Conservation (phyloP, 2,888 invertebrate genomes). For the Latrodectus elegans region DNA sequence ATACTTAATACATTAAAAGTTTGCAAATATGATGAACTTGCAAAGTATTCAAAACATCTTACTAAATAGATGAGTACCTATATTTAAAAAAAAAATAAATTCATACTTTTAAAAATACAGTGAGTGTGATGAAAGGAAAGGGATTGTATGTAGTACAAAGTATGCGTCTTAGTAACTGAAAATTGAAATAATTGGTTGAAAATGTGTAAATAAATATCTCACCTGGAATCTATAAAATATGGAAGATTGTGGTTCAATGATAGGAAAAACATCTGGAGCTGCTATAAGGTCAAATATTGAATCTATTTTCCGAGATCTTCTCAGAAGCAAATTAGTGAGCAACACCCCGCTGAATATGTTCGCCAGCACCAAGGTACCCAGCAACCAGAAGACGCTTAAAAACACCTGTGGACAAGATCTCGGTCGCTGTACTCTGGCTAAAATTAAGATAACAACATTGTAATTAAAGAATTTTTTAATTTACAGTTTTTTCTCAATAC, state of each 20-base stretch:
- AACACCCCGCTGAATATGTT: conserved; percentile 28
- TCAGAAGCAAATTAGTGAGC: conserved; percentile 22
- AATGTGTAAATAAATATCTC: background rate
- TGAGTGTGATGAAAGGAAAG: too few relatives aligned
- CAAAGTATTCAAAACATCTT: too few relatives aligned
- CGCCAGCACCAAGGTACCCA: conserved; percentile 23
- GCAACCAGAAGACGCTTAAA: conserved; percentile 26
- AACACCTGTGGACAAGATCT: background rate
- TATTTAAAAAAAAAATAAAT: too few relatives aligned
- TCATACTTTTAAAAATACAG: too few relatives aligned
- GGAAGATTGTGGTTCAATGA: conserved; percentile 39
- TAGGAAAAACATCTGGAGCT: conserved; percentile 16
- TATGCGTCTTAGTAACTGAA: too few relatives aligned
- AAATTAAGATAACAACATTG: background rate
- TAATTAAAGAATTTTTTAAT: background rate
- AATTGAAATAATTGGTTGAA: background rate
- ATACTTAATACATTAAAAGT: too few relatives aligned
- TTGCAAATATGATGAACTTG: too few relatives aligned
- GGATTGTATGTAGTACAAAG: too few relatives aligned
- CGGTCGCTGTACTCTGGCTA: conserved; percentile 11
- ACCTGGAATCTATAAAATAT: conserved; percentile 25
- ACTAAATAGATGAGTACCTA: too few relatives aligned
- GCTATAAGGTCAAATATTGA: conserved; percentile 24
- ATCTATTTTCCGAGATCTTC: conserved; percentile 23
- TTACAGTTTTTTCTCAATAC: too few relatives aligned